Base-by-base conservation (phyloP, 2,113 vertebrate genomes). In the Melospiza melodia region DNA sequence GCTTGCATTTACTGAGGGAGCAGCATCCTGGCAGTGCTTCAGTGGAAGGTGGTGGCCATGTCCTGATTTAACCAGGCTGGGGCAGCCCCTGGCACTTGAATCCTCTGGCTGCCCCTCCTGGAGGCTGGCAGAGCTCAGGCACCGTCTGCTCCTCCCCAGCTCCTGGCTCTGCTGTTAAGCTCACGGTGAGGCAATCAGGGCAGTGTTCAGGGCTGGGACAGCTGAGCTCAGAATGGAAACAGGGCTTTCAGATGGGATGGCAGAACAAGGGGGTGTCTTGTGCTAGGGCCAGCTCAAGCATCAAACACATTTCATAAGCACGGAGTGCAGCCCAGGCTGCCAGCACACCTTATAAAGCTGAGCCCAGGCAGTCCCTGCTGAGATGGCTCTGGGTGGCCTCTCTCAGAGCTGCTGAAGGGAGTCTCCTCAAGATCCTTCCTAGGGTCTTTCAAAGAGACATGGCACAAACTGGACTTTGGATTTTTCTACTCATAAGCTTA, bases 401-500 rank as follows among this genome's bases (percentile, higher is more conserved):
- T 94, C 93, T 49, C 51, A 4, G 6, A 71, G 81, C 85, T 74
- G 76, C 77, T 86, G 2, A 46, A 51, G 63, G 72, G 44, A 81
- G 62, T 43, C 68, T 90, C 54, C 19, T 48, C 73, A 49, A 94
- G 52, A 22, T 73, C 65, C 76, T 58, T 33, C 15, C 51, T 68
- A 46, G 41, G 48, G 43, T 54, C 88, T 57, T 48, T 25, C 43
- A 51, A 20, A 81, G 39, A 94, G 93, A 92, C 91, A 98, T 98
- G 98, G 97, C 97, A 80, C 98, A 97, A 93, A 87, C 57, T 12
- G 96, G 96, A 86, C 41, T 98, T 93, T 48, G 1, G 57, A 90
- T 98, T 92, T 97, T 97, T 72, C 63, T 98, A 7, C 97, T 98
- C 73, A 90, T 98, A 76, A 95, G 96, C 84, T 95, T 97, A 49